Evolutionary conservation across 2,888 invertebrate genomes (phyloP), one percentile per base, ranked within the genome.

Genomic region (Pterostichus madidus): DNA sequence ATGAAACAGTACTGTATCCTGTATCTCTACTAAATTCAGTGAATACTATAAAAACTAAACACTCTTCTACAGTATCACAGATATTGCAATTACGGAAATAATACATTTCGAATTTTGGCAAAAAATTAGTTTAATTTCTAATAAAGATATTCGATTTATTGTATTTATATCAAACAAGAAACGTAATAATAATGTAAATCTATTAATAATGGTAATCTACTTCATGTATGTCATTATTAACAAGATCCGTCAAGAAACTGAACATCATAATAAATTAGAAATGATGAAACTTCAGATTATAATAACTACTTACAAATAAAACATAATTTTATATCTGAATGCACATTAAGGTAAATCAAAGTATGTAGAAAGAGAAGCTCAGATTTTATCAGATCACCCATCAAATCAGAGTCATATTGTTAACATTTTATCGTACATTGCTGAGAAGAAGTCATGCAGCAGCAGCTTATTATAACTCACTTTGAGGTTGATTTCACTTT

Each of bases 401-500:
- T 17, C 17, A 13, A 56, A 56, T 7, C 39, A 39, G 8, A 39
- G 39, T 44, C 17, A 71, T 61, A 64, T 71, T 71, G 44, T 71
- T 71, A 71, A 44, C 68, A 71, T 71, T 15, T 71, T 44, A 39
- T 39, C 39, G 39, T 39, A 39, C 6, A 39, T 39, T 35, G 11
- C 35, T 0, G 35, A 64, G 32, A 49, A 10, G 49, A 35, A 64
- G 8, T 59, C 59, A 59, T 24, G 59, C 59, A 59, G 59, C 59
- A 59, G 59, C 59, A 31, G 59, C 59, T 59, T 7, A 59, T 59
- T 59, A 59, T 64, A 59, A 64, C 64, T 64, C 0, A 17, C 44
- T 71, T 71, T 71, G 68, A 71, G 68, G 68, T 44, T 71, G 68
- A 71, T 71, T 71, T 71, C 68, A 71, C 68, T 71, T 71, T 44